Evolutionary conservation across 1,140 invertebrate species (phyloP), one percentile per base, ranked within the genome.

Genomic region (Drosophila takahashii): DNA sequence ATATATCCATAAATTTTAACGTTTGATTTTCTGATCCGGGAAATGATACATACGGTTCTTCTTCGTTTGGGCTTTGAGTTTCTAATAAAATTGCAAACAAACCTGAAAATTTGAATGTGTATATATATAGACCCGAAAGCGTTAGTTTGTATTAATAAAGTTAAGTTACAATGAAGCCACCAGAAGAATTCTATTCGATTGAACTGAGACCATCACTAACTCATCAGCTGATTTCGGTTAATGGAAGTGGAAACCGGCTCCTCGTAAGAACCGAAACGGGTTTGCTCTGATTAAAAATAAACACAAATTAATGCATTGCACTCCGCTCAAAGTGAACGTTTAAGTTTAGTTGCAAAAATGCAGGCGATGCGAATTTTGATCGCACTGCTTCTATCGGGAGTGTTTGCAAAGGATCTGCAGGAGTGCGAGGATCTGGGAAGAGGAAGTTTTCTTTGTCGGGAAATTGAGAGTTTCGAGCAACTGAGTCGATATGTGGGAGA

Each of bases 401-500:
- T 67, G 7, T 3, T n/a, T 0, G n/a, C 69, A 8, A 86, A 86
- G 71, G 81, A 75, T 59, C 22, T 78, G 5, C 64, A 65, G 29
- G 81, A 86, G 60, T 85, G 81, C 27, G 81, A 86, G n/a, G 48
- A 78, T 4, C 11, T 67, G 3, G 34, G 22, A 11, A n/a, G 47
- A 1, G 32, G 53, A 1, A 66, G 4, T 13, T 58, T 71, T 37
- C 39, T 81, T 0, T 86, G 81, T n/a, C 69, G 74, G 4, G 81
- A 85, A 34, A 78, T 86, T 4, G 77, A 86, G 36, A 86, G 45
- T 11, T 71, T 86, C 15, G 54, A 76, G 36, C 78, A 86, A 45
- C 62, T 81, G 8, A 57, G 29, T 8, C 37, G 51, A 1, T 78
- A 83, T 37, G 54, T 81, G 0, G 37, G 66, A 15, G 39, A 44